Conservation (phyloP, 2,888 invertebrate species). For the Heliconius ismenius region DNA sequence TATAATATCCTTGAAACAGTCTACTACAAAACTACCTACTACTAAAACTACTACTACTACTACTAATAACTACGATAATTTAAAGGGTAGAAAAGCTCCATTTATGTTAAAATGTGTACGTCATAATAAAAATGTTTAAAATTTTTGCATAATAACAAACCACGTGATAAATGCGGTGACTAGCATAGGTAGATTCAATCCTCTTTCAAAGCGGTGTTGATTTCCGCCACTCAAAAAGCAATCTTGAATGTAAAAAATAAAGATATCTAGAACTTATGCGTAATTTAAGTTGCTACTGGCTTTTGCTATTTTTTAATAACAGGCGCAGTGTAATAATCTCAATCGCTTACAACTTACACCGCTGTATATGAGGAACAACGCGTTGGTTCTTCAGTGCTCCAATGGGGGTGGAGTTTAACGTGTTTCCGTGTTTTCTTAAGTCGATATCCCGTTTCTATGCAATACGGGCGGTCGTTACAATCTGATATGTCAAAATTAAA, state of each 20-base stretch:
- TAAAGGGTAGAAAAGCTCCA: no score
- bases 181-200: no score
- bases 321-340: neutral
- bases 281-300: neutral
- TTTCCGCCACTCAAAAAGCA: no score
- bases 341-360: constrained; percentile 34
- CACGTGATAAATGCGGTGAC: no score
- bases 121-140: no score
- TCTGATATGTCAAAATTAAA: constrained; percentile 19
- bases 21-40: neutral
- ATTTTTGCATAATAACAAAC: no score
- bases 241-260: no score
- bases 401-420: constrained; percentile 34
- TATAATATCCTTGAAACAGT: neutral
- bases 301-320: neutral
- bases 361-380: constrained; percentile 37
- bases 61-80: no score
- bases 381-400: constrained; percentile 35
- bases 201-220: no score
- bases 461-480: constrained; percentile 17
- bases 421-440: constrained; percentile 36
- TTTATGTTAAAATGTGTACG: no score
- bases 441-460: constrained; percentile 36
- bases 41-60: no score
- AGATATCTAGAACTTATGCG: no score